Base-by-base conservation (phyloP, 2,113 vertebrate genomes). In the Rousettus leschenaultii region DNA sequence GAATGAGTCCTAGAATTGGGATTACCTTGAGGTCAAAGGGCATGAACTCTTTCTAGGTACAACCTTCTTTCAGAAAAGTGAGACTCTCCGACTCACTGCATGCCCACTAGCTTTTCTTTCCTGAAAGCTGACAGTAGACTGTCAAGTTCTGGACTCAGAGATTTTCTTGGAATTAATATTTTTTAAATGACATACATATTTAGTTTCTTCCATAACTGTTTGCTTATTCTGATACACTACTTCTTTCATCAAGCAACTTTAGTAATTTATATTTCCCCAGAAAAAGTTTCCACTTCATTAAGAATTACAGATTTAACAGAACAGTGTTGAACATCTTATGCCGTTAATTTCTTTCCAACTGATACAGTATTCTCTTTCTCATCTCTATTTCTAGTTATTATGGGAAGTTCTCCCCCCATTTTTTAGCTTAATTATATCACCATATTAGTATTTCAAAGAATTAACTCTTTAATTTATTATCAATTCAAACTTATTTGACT, bases 381-480 rank as follows among this genome's bases (percentile, higher is more conserved):
- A 84, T 89, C 84, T 94, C 78, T 68, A 83, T 55, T 38, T 94
- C 59, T 84, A 65, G 9, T 68, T 84, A 45, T 18, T 74, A 18
- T 66, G 35, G 28, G 26, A 24, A 3, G 24, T 73, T n/a, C 33
- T 43, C 24, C 48, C 22, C 4, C 16, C 51, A 2, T 24, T 87
- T 86, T 33, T 48, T 70, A 13, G 5, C 38, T 70, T 89, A 77
- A 35, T 78, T 79, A 73, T 5, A 71, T 71, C 71, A n/a, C 15
- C n/a, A 95, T 12, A 89, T 40, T 63, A 83, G 24, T 92, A 74
- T 61, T 92, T 77, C n/a, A 63, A 78, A 95, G 86, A 84, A 85
- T 79, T 38, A 86, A 45, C 21, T 30, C 65, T 96, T 73, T 45
- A 21, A 12, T 38, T 80, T 92, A 87, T 89, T 77, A 61, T 77